Evolutionary conservation across 2,797 vertebrate species (phyloP).

Genomic region (Dromococcyx pavoninus): DNA sequence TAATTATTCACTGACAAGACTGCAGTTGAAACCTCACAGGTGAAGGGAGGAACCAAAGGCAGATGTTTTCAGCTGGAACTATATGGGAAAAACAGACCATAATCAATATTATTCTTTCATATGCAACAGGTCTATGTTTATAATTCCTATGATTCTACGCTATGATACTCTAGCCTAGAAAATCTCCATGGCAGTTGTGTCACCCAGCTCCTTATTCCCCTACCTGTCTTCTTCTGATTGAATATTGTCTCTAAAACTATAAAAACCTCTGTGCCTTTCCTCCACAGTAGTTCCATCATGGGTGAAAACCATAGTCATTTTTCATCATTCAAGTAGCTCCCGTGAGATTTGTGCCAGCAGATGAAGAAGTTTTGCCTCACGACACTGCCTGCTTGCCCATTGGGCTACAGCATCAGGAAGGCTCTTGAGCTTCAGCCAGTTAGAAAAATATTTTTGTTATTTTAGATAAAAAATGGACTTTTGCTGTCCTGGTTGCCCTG

Average conservation of each 20-base stretch:
- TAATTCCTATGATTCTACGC: background rate
- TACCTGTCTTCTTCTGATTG: background rate
- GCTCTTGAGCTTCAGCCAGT: background rate
- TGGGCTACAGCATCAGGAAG: background rate
- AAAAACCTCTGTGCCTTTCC: background rate
- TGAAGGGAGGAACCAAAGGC: background rate
- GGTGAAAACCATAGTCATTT: background rate
- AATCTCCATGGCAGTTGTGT: background rate
- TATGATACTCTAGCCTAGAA: background rate
- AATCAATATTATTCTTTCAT: conserved; percentile 29
- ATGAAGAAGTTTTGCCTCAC: background rate
- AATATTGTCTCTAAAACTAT: background rate
- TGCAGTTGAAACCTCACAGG: conserved; percentile 3
- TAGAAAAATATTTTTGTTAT: background rate
- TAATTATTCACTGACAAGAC: conserved; percentile 37
- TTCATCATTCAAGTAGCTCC: background rate
- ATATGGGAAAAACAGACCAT: background rate
- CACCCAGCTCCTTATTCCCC: background rate
- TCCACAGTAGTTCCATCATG: background rate
- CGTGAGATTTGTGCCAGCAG: background rate
- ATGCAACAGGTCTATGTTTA: background rate
- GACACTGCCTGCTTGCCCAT: background rate
- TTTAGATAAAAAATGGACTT: background rate
- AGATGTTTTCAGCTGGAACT: background rate
- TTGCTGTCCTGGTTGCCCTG: background rate